phyloP scores from a whole-genome alignment of 37 sponge, comb jelly and placozoan genomes.

The Theonella swinhoei region DNA sequence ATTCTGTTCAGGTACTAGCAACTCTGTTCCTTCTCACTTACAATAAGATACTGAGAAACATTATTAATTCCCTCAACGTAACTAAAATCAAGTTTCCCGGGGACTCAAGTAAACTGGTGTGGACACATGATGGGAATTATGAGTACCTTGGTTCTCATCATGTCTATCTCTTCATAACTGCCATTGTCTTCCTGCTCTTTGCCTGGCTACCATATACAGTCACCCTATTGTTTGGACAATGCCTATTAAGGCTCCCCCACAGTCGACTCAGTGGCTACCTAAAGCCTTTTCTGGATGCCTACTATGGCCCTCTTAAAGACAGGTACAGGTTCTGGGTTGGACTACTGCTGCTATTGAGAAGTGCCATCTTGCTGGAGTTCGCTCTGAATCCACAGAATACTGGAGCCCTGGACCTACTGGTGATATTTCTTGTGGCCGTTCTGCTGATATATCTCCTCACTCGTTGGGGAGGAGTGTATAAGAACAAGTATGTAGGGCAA shows the following conservation, averaged over 20 bases:
- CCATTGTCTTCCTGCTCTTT: neutral
- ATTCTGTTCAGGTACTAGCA: neutral
- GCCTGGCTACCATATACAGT: neutral
- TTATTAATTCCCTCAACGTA: neutral
- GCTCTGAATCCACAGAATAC: neutral
- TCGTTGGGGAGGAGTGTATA: neutral
- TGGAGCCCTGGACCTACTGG: neutral
- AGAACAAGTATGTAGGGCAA: neutral
- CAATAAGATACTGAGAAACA: neutral
- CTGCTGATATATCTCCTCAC: neutral
- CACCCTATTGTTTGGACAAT: neutral
- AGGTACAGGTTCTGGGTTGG: neutral
- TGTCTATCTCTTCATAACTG: neutral
- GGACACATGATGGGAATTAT: slow-evolving; percentile 17
- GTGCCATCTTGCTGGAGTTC: neutral
- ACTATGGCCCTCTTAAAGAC: neutral
- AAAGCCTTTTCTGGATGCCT: neutral
- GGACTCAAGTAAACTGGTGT: slow-evolving; percentile 1
- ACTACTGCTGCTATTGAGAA: neutral
- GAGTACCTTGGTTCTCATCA: neutral
- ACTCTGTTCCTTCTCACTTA: slow-evolving; percentile 11
- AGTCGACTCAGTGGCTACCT: neutral
- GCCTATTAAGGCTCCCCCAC: neutral
- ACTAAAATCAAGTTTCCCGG: neutral
- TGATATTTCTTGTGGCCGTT: neutral